Percentiles rank a stretch among this genome's conserved stretches.
Conservation (phyloP, 2,888 invertebrate genomes). For the Aspidapion aeneum region DNA sequence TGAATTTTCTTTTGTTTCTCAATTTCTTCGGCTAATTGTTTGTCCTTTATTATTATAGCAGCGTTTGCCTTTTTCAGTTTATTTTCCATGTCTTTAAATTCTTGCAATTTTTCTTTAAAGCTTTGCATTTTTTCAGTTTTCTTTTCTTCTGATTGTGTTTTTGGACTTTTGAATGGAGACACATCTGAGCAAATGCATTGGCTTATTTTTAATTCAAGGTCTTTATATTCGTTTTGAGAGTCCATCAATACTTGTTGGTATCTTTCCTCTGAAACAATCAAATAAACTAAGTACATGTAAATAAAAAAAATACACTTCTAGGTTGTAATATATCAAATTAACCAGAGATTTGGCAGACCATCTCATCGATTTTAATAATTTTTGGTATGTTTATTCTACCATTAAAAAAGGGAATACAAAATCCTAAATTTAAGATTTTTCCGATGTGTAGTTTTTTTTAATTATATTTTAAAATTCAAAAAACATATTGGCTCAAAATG, state of each 20-base stretch:
- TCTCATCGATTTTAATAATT: too few species aligned
- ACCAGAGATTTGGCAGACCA: too few species aligned
- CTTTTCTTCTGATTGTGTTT: slow-evolving; percentile 10
- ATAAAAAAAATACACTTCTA: too few species aligned
- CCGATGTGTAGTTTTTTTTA: too few species aligned
- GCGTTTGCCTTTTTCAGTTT: slow-evolving; percentile 17
- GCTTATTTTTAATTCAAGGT: slow-evolving; percentile 24
- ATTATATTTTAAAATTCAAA: too few species aligned
- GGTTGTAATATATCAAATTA: too few species aligned
- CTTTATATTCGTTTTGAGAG: slow-evolving; percentile 29
- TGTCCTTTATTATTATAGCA: slow-evolving; percentile 12
- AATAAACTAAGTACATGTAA: too few species aligned
- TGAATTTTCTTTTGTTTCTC: slow-evolving; percentile 16
- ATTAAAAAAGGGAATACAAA: too few species aligned
- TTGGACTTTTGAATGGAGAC: not conserved
- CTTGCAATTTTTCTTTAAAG: slow-evolving; percentile 20
- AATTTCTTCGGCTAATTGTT: slow-evolving; percentile 15
- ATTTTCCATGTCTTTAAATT: slow-evolving; percentile 18
- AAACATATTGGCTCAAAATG: too few species aligned
- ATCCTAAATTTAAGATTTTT: too few species aligned
- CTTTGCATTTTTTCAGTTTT: not conserved
- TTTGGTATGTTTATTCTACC: too few species aligned
- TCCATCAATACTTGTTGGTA: slow-evolving; percentile 28
- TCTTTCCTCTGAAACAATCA: slow-evolving; percentile 24
- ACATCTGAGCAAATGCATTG: slow-evolving; percentile 13